Base-by-base conservation (phyloP, 2,113 vertebrate genomes). In the Heterotis niloticus region DNA sequence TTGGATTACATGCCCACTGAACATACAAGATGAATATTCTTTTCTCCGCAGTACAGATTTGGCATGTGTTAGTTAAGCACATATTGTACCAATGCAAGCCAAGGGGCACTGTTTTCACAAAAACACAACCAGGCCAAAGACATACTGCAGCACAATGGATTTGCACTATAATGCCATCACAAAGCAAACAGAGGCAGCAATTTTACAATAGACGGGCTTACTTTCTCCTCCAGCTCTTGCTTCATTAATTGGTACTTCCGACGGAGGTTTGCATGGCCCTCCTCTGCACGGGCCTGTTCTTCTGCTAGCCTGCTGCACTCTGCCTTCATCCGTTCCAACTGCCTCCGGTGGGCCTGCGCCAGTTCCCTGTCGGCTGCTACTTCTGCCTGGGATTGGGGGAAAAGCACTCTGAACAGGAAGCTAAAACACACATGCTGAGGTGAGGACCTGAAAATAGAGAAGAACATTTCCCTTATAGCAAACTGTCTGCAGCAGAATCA, bases 301-400 rank as follows among this genome's bases (percentile, higher is more conserved):
- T 91, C 89, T n/a, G 91, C 86, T 82, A 99, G 84, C 81, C 93
- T 95, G 86, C 96, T 94, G 88, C 90, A 97, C 76, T 98, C 94
- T 34, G 83, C 85, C 89, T 96, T 98, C 90, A 97, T 91, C 82
- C 94, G 94, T 89, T 97, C 96, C 84, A 96, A 83, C 71, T 98
- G 96, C 83, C 88, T 85, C 79, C 85, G 89, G 34, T 96, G 92
- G 56, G 79, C 82, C 86, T 91, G 91, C 34, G 90, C 90, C 78
- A 88, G 81, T 80, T 94, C 95, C 86, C 92, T 95, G 83, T 94
- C 93, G 68, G 94, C 91, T 51, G 85, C 75, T 78, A 91, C 92
- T 82, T 95, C 94, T 57, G 90, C 90, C 97, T 98, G 87, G 51
- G 67, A 24, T 73, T n/a, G 64, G 20, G 78, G 70, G 28, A 10